phyloP scores from a whole-genome alignment of 1,140 invertebrate genomes.

The Dinoponera quadriceps region DNA sequence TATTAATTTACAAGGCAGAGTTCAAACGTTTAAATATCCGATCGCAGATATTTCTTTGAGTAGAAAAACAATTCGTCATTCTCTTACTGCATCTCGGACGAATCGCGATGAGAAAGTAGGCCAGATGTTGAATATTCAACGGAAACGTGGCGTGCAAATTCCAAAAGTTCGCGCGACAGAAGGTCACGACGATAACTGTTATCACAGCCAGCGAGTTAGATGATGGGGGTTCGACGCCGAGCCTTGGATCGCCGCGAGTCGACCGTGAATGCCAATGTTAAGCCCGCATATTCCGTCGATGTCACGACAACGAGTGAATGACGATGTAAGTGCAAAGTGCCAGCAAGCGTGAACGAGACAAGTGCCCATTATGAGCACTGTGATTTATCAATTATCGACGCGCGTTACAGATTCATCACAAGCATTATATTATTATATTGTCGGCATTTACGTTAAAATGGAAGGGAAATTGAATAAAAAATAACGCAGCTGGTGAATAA shows the following conservation, averaged over 20 bases:
- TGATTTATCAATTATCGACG: neutral
- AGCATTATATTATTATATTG: neutral
- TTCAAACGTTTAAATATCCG: neutral
- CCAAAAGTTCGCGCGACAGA: slow-evolving; percentile 17
- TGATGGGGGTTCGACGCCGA: slow-evolving; percentile 64
- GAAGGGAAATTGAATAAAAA: no score
- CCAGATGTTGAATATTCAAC: neutral
- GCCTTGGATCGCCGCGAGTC: slow-evolving; percentile 66
- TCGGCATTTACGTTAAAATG: no score
- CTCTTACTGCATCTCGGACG: neutral
- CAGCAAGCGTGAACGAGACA: neutral
- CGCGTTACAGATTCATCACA: neutral
- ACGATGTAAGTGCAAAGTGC: slow-evolving; percentile 33
- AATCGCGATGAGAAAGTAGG: neutral
- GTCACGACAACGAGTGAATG: slow-evolving; percentile 17
- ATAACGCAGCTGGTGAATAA: no score
- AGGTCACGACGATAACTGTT: slow-evolving; percentile 30
- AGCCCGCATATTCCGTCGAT: slow-evolving; percentile 67
- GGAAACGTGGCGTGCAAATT: slow-evolving; percentile 9
- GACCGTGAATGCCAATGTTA: slow-evolving; percentile 71
- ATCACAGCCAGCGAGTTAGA: slow-evolving; percentile 40
- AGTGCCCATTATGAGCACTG: neutral
- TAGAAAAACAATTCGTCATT: neutral
- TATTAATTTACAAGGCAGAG: neutral
- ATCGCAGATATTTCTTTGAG: neutral